Evolutionary conservation across 2,888 invertebrate species (phyloP), one percentile per base, ranked within the genome.

Genomic region (Neoascia interrupta): DNA sequence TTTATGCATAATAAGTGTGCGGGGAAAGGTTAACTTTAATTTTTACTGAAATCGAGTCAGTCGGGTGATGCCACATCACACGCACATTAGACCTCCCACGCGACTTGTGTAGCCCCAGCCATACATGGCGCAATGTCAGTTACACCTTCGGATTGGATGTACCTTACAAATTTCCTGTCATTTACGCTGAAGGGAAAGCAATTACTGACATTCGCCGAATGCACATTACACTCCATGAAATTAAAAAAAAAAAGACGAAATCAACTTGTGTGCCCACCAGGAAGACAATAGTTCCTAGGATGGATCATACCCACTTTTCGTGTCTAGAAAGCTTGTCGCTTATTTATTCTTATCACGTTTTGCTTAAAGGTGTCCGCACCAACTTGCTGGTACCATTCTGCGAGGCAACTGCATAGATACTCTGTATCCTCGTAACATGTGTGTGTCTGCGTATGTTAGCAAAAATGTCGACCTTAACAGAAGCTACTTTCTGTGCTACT

Each of bases 281-380:
- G 61, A 74, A 74, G 47, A 74, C 45, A 1, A 5, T 23, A 18
- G 53, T 36, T 47, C 49, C 41, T 18, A 8, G 39, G 36, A 26
- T 34, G 47, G n/a, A n/a, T n/a, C n/a, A n/a, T n/a, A n/a, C n/a
- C n/a, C n/a, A n/a, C n/a, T 43, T 56, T 45, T 58, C 26, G 5
- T 51, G 23, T 26, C 54, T 56, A 19, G 69, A 69, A 75, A 75
- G 63, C 49, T 61, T 21, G 8, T 8, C 13, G 54, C 60, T 39
- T 23, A 69, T 63, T 63, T 69, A 75, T 75, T 75, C 75, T 39
- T 69, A 69, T 69, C 75, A 75, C 75, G 75, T 75, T 74, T 69
- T 43, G 31, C 54, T 69, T 41, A 41, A 69, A 75, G 69, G 69
- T 75, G 69, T 75, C 43, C 23, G 19, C 26, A 43, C 37, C 63